These are phyloP conservation scores for Gymnodraco acuticeps DNA, from an alignment of 2,797 vertebrate species.

Conservation along the genomic window DNA sequence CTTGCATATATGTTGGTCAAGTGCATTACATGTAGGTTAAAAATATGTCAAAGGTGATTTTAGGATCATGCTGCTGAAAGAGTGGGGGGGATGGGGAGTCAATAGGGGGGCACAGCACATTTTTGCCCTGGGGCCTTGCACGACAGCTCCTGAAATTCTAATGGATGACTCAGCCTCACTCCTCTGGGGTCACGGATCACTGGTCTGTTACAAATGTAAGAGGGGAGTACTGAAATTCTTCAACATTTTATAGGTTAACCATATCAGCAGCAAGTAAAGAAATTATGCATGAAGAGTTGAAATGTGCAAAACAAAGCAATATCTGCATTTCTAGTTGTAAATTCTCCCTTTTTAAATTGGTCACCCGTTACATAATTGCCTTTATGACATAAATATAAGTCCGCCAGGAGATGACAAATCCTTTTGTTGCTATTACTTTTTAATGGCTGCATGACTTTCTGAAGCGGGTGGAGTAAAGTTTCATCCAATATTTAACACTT, in stretches of 20 bases:
- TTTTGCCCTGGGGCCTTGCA: neutral
- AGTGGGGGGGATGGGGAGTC: too few relatives aligned
- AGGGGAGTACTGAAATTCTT: neutral
- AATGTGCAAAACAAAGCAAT: neutral
- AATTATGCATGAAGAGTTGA: neutral
- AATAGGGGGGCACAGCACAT: neutral
- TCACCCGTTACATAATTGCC: constrained; percentile 47
- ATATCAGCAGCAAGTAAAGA: neutral
- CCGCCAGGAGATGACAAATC: constrained; percentile 66
- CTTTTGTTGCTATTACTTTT: constrained; percentile 80
- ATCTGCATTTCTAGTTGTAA: neutral
- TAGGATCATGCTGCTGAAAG: too few relatives aligned
- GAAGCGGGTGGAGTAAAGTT: constrained; percentile 58
- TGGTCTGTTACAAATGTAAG: constrained; percentile 6
- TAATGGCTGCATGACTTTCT: constrained; percentile 63
- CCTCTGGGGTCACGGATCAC: constrained; percentile 3
- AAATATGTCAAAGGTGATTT: too few relatives aligned
- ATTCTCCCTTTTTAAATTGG: neutral
- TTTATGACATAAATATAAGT: constrained; percentile 58
- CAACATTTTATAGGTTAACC: neutral
- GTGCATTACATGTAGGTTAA: too few relatives aligned
- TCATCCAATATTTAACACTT: constrained; percentile 74
- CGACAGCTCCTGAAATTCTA: constrained; percentile 10
- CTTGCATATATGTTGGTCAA: too few relatives aligned
- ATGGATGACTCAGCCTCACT: constrained; percentile 21